Evolutionary conservation across 1,140 invertebrate species (phyloP), one percentile per base, ranked within the genome.

Genomic region (Propsilocerus akamusi): DNA sequence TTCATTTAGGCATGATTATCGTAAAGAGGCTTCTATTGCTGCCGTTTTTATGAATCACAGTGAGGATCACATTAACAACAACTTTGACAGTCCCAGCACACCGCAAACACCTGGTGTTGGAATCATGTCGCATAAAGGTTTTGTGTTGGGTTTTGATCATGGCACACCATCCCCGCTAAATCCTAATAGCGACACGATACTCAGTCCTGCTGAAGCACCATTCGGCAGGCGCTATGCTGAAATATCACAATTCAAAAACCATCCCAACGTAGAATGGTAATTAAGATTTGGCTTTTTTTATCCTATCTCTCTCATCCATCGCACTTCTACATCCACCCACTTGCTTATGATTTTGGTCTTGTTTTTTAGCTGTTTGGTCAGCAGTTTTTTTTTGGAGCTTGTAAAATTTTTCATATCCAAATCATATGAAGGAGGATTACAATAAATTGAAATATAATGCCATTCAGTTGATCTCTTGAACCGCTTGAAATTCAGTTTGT

Each of bases 161-260:
- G 28, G 10, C 11, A 20, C 34, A 41, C 34, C 34, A 41, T 6
- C 34, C 3, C 14, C 5, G 22, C 8, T 41, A 20, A 20, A 20
- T 17, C 8, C 22, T 20, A 17, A 41, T 20, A 41, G 34, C 22
- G 63, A 65, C 56, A 53, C 55, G 0, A 32, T 65, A 48, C 51
- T 65, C 24, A 65, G 63, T 59, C 63, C 63, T 5, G 60, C 65
- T 55, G 63, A 65, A 50, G 63, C 49, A 49, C 63, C 63, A 3
- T 53, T 65, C 54, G 63, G 61, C 5, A 51, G 63, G 10, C 60
- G 63, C 1, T 65, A 65, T 41, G 63, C 63, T 47, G 63, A 65
- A 51, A 63, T 65, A 37, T 49, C 61, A 10, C 63, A 64, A 49
- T 64, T 64, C 52, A 65, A 65, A 49, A 48, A 51, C 25, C 59